phyloP scores from a whole-genome alignment of 1,140 invertebrate species.

The Stratiolaelaps scimitus region DNA sequence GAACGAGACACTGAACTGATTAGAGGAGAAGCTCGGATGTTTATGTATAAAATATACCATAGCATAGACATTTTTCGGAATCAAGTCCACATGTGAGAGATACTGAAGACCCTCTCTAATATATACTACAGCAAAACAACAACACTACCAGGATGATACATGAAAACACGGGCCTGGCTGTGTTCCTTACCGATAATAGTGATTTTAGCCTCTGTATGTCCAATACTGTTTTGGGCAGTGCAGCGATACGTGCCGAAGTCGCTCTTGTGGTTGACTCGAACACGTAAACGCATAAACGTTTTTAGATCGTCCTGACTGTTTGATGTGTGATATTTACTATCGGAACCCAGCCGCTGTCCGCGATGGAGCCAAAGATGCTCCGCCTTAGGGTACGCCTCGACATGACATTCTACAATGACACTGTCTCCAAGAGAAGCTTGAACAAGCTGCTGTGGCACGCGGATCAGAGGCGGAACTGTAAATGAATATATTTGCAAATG shows the following conservation, averaged over 20 bases:
- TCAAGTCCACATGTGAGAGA: too few relatives aligned
- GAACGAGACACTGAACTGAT: too few relatives aligned
- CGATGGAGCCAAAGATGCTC: constrained; percentile 25
- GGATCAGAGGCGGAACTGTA: constrained; percentile 19
- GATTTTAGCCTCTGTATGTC: constrained; percentile 23
- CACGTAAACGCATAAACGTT: constrained; percentile 17
- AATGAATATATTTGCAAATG: background rate
- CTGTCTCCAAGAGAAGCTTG: constrained; percentile 21
- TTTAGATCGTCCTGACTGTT: constrained; percentile 11
- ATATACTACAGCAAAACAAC: too few relatives aligned
- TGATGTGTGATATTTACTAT: constrained; percentile 18
- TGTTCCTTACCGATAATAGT: background rate
- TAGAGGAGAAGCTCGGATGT: too few relatives aligned
- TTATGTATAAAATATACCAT: too few relatives aligned
- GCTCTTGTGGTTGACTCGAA: background rate
- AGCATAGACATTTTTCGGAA: too few relatives aligned
- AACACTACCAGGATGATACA: too few relatives aligned
- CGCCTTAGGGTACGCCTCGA: constrained; percentile 13
- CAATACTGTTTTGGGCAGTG: constrained; percentile 19
- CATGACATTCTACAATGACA: constrained; percentile 18
- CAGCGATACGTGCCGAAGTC: constrained; percentile 18
- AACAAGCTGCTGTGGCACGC: constrained; percentile 18
- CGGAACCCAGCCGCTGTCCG: constrained; percentile 5
- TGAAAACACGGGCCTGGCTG: too few relatives aligned
- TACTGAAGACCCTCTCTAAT: too few relatives aligned